Percentiles rank a stretch among this genome's conserved stretches.
phyloP scores from a whole-genome alignment of 1,140 invertebrate species.

The Leptopilina boulardi region DNA sequence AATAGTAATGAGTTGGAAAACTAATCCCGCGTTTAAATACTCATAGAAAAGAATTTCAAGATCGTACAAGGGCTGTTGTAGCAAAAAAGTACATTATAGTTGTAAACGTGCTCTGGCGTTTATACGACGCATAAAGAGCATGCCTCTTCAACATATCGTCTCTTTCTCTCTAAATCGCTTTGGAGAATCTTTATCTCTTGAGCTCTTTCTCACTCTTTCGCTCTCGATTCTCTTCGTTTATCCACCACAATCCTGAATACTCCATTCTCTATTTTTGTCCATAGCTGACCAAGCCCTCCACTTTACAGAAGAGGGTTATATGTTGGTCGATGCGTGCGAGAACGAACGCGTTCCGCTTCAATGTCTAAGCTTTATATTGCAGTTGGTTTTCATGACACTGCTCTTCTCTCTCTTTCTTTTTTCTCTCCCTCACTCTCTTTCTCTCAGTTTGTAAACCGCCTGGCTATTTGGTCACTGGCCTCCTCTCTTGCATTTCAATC shows the following conservation, averaged over 20 bases:
- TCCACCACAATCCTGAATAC: background rate
- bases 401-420: background rate
- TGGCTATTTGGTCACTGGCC: constrained; percentile 29
- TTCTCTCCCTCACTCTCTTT: background rate
- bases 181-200: background rate
- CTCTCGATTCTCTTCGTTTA: background rate
- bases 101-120: constrained; percentile 25
- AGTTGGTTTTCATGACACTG: constrained; percentile 29
- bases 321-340: constrained; percentile 15
- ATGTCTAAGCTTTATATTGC: constrained; percentile 29
- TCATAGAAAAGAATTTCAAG: constrained; percentile 29
- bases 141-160: background rate
- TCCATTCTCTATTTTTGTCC: background rate
- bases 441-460: constrained; percentile 24
- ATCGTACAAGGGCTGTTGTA: constrained; percentile 18
- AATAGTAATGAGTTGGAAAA: constrained; percentile 20
- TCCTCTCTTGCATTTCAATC: constrained; percentile 23
- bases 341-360: constrained; percentile 24
- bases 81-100: constrained; percentile 9
- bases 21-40: constrained; percentile 28
- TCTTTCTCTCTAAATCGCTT: background rate
- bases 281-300: background rate
- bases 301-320: background rate
- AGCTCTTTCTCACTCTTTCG: background rate
- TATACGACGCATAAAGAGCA: constrained; percentile 4